phyloP scores from a whole-genome alignment of 2,113 vertebrate species.

The Heterotilapia buettikoferi region DNA sequence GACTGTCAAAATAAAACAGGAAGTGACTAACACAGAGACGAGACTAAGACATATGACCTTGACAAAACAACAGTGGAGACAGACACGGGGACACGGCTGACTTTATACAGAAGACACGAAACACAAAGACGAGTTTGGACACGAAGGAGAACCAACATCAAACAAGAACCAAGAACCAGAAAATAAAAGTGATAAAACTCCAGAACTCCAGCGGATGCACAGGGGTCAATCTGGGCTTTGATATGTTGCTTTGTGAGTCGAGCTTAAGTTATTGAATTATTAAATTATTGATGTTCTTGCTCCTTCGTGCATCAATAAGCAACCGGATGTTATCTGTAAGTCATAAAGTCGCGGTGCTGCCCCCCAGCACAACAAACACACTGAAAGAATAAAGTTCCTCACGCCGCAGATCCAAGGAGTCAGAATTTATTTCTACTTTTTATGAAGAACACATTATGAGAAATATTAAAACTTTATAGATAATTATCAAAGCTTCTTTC shows the following conservation, averaged over 20 bases:
- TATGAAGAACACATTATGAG: background rate
- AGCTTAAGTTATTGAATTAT: background rate
- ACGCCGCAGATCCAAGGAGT: background rate
- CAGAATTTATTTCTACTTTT: background rate
- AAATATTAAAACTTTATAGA: background rate
- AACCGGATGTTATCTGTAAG: background rate
- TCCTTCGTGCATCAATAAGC: background rate
- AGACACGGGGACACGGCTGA: background rate
- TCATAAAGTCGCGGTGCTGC: background rate
- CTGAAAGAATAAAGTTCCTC: background rate
- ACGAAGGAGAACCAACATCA: background rate
- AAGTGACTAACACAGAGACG: background rate
- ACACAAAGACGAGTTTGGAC: background rate
- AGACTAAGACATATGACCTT: background rate
- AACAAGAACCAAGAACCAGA: background rate
- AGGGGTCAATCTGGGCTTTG: background rate
- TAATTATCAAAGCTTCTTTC: background rate
- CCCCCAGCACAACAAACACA: background rate
- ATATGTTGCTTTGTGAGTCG: background rate
- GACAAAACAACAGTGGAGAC: background rate
- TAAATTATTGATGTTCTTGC: background rate
- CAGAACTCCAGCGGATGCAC: background rate
- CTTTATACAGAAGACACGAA: accelerated
- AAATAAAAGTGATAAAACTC: background rate
- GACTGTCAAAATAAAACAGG: background rate